Evolutionary conservation across 2,888 invertebrate species (phyloP), one percentile per base, ranked within the genome.

Genomic region (Habrosyne pyritoides): DNA sequence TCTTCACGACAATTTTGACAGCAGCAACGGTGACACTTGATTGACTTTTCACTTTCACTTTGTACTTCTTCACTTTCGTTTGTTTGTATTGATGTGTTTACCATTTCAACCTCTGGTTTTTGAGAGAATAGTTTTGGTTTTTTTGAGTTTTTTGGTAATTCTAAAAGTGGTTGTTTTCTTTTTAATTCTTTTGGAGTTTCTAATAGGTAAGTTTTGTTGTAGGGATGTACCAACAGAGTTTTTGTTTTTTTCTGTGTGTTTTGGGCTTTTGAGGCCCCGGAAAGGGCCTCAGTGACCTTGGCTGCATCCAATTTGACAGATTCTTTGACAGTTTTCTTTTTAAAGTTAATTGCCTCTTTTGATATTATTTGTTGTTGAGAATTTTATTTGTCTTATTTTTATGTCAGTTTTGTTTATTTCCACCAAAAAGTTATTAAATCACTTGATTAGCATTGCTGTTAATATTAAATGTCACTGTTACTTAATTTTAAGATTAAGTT

Each of bases 111-210:
- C 54, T 55, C 57, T 64, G 54, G n/a, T 26, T n/a, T 56, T 47
- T 60, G 57, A 10, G 51, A 66, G 57, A 72, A 86, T 0, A 85
- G 60, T 71, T 86, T 89, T 0, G 87, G 89, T 63, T 86, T 89
- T 71, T 89, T 90, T 1, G 67, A 77, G 14, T 84, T 78, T 21
- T 73, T 75, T 0, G 91, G 91, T n/a, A 87, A 60, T 73, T 89
- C 86, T 0, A 91, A 56, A 0, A 91, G 56, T 0, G 91, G 90
- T 0, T 66, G 70, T 57, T 86, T 87, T 22, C 91, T 61, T 74
- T 91, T 91, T 0, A 88, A 30, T n/a, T 86, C 84, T 53, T 75
- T 83, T 0, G 91, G 91, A 0, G 89, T 88, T 79, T 91, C 91
- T 0, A 91, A 53, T 14, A 91, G 57, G 8, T 91, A 91, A 14